Base-by-base conservation (phyloP, 64 coral and sea anemone species). In the Montipora efflorescens region DNA sequence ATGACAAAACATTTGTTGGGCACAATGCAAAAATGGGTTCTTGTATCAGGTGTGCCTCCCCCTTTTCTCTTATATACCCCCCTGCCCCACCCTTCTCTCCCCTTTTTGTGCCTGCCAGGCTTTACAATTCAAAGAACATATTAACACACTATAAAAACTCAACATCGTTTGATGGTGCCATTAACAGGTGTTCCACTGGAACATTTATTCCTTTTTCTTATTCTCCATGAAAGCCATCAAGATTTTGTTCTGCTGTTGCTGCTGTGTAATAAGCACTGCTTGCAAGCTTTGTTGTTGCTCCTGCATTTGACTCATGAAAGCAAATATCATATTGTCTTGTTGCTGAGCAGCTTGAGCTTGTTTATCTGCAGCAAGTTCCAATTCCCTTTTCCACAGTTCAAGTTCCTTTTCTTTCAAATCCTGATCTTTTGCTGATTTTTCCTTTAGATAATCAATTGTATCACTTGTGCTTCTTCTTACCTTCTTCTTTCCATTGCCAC, bases 211-310 rank as follows among this genome's bases (percentile, higher is more conserved):
- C 28, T 28, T 28, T 28, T 45, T 43, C 73, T 76, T 76, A 45
- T 45, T 76, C 25, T 76, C 73, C 4, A 7, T 44, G 0, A 76
- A 45, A 76, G 73, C 73, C 28, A 43, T 45, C 28, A 76, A 76
- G 73, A 45, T 43, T 76, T 76, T 43, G 73, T 45, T 76, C 25
- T 76, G 73, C 12, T 76, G 73, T 76, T 45, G 73, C 73, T 76
- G 73, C 73, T 76, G 73, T 8, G 73, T 13, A 7, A 76, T 76
- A 7, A 76, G 12, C 73, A 76, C 23, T 45, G 73, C 73, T 76
- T 76, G 73, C 28, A 13, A 45, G 25, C 73, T 76, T 45, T 76
- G 73, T 45, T 76, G 73, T 76, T 76, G 73, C 73, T 76, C 25
- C 28, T 75, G 73, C 73, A 75, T 75, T 28, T 28, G 73, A 75